Percentiles rank a stretch among this genome's conserved stretches.
These are phyloP conservation scores for Stegodyphus mimosarum DNA, from an alignment of 1,140 invertebrate species.

Conservation along the genomic window DNA sequence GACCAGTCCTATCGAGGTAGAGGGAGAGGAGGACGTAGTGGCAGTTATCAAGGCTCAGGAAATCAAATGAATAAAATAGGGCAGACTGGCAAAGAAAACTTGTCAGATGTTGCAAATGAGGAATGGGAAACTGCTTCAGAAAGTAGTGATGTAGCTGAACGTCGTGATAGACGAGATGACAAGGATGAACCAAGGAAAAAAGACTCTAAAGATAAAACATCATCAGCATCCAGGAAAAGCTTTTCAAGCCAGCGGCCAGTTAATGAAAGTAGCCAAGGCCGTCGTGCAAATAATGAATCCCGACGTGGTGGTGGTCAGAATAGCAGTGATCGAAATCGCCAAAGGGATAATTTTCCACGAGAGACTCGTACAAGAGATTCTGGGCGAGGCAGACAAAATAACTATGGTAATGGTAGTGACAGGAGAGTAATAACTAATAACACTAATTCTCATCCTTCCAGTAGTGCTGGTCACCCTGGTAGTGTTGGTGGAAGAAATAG, in stretches of 20 bases:
- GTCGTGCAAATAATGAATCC: conserved; percentile 8
- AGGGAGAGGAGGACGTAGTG: conserved; percentile 65
- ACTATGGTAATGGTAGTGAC: conserved; percentile 33
- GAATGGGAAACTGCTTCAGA: conserved; percentile 76
- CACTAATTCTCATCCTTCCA: conserved; percentile 50
- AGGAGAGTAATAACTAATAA: conserved; percentile 11
- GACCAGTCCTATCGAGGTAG: conserved; percentile 63
- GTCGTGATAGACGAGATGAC: conserved; percentile 62
- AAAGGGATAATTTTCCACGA: conserved; percentile 50
- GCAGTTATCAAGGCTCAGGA: conserved; percentile 43
- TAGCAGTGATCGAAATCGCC: conserved; percentile 39
- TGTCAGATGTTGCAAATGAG: conserved; percentile 71
- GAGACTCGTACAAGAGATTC: conserved; percentile 52
- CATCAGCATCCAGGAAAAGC: conserved; percentile 65
- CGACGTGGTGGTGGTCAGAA: conserved; percentile 6
- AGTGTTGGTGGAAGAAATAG: conserved; percentile 34
- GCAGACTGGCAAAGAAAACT: conserved; percentile 68
- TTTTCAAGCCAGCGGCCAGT: conserved; percentile 68
- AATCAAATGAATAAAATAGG: conserved; percentile 37
- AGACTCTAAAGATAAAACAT: conserved; percentile 41
- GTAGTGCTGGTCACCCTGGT: conserved; percentile 54
- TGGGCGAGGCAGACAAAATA: conserved; percentile 33
- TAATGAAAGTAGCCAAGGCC: conserved; percentile 64
- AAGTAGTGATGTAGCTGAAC: conserved; percentile 71
- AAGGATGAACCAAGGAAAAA: conserved; percentile 63